These are phyloP conservation scores for Goniozus legneri DNA, from an alignment of 1,140 invertebrate species.

Conservation along the genomic window DNA sequence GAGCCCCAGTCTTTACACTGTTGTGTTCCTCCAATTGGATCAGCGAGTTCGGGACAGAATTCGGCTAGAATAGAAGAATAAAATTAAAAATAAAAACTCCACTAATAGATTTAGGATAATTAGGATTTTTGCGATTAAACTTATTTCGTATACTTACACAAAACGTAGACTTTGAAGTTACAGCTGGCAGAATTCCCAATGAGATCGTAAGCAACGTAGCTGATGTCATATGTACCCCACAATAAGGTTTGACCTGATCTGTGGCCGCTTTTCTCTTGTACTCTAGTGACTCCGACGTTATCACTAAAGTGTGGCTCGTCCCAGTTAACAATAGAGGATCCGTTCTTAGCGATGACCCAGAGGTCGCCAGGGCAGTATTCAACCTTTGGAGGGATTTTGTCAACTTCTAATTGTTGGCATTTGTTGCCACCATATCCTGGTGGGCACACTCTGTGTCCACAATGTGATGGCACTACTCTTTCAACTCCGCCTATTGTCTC, in stretches of 20 bases:
- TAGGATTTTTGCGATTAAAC: too few relatives aligned
- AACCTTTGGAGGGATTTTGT: constrained; percentile 80
- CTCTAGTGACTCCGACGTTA: constrained; percentile 75
- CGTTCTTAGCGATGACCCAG: constrained; percentile 90
- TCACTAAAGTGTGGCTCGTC: constrained; percentile 89
- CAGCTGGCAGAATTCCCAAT: constrained; percentile 88
- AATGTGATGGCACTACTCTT: constrained; percentile 84
- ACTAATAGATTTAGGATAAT: too few relatives aligned
- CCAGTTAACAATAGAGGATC: constrained; percentile 89
- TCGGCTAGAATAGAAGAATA: constrained; percentile 63
- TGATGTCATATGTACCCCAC: constrained; percentile 91
- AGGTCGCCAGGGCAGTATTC: constrained; percentile 89
- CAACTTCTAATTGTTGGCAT: constrained; percentile 79
- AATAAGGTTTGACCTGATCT: constrained; percentile 85
- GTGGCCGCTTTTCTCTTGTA: constrained; percentile 83
- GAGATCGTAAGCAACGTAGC: constrained; percentile 89
- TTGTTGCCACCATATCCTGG: constrained; percentile 79
- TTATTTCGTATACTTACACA: constrained; percentile 82
- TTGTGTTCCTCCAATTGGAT: constrained; percentile 86
- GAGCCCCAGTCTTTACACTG: constrained; percentile 94
- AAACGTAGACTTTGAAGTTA: constrained; percentile 88
- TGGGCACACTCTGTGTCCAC: constrained; percentile 82
- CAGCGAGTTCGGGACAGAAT: constrained; percentile 81
- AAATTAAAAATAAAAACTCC: too few relatives aligned
- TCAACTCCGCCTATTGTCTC: constrained; percentile 85